Evolutionary conservation across 1,140 invertebrate species (phyloP).

Genomic region (Drosophila ambigua): DNA sequence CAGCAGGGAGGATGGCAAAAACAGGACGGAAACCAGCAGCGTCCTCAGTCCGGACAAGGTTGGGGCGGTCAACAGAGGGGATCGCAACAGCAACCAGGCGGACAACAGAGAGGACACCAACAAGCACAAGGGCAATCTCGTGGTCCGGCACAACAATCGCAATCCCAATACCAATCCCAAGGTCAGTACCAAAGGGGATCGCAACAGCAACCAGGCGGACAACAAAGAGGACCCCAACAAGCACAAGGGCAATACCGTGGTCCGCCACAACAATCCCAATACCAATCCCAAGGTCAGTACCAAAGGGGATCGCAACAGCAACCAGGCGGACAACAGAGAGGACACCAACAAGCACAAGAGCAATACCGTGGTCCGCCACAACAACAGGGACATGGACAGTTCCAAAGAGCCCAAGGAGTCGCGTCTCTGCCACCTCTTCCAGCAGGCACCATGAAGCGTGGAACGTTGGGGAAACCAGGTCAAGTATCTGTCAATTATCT

Average conservation of each 20-base stretch:
- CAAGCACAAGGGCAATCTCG: slow-evolving; percentile 16
- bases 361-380: slow-evolving; percentile 2
- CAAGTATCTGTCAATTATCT: slow-evolving; percentile 86
- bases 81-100: slow-evolving; percentile 1
- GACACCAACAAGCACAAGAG: not conserved
- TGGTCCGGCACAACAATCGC: not conserved
- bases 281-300: not conserved
- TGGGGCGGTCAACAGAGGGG: slow-evolving; percentile 21
- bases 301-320: slow-evolving; percentile 11
- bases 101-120: not conserved
- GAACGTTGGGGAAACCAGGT: slow-evolving; percentile 84
- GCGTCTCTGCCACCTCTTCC: slow-evolving; percentile 6
- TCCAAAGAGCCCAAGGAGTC: slow-evolving; percentile 18
- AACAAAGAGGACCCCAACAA: not conserved
- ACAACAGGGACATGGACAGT: not conserved
- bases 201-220: not conserved
- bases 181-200: slow-evolving; percentile 2
- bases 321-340: not conserved
- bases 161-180: not conserved
- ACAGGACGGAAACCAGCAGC: slow-evolving; percentile 12
- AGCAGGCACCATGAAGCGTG: slow-evolving; percentile 63
- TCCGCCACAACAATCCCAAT: slow-evolving; percentile 1
- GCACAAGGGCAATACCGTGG: slow-evolving; percentile 15
- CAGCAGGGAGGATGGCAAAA: slow-evolving; percentile 10
- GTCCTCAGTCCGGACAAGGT: slow-evolving; percentile 4